Percentiles rank a stretch among this genome's conserved stretches.
Evolutionary conservation across 2,797 vertebrate species (phyloP).

Genomic region (Sebastes itinus): DNA sequence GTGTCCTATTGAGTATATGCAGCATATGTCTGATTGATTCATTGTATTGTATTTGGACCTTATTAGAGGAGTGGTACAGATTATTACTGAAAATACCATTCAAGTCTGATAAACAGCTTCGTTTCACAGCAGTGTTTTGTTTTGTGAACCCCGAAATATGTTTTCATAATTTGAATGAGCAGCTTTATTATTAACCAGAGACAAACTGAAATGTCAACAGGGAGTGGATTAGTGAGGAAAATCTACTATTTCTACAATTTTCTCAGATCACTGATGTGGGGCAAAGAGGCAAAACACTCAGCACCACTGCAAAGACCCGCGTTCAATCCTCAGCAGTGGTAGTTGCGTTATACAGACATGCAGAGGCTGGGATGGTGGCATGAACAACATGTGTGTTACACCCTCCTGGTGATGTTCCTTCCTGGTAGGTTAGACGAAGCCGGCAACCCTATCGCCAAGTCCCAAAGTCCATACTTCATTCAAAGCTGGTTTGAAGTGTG

Average conservation of each 20-base stretch:
- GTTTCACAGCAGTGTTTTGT: background rate
- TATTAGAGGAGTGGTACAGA: background rate
- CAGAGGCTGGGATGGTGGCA: background rate
- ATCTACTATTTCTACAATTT: conserved; percentile 4
- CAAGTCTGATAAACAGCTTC: conserved; percentile 1
- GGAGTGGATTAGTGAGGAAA: conserved; percentile 20
- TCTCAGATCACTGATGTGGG: conserved; percentile 8
- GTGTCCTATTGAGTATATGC: background rate
- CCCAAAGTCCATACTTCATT: background rate
- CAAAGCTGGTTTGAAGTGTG: background rate
- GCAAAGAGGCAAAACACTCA: background rate
- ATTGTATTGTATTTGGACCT: background rate
- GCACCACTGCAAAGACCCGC: background rate
- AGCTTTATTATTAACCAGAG: conserved; percentile 23
- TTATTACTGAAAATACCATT: background rate
- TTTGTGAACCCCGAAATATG: background rate
- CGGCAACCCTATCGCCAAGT: background rate
- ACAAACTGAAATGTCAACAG: conserved; percentile 36
- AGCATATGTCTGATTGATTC: background rate
- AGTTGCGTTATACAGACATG: background rate
- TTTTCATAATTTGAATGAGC: conserved; percentile 25
- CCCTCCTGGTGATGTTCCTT: background rate
- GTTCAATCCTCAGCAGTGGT: background rate
- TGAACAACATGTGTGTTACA: background rate
- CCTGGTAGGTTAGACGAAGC: background rate